A percentile compares a stretch with the other conserved stretches of the same genome.
Conservation (phyloP, 2,888 invertebrate species). For the Gibbula magus region DNA sequence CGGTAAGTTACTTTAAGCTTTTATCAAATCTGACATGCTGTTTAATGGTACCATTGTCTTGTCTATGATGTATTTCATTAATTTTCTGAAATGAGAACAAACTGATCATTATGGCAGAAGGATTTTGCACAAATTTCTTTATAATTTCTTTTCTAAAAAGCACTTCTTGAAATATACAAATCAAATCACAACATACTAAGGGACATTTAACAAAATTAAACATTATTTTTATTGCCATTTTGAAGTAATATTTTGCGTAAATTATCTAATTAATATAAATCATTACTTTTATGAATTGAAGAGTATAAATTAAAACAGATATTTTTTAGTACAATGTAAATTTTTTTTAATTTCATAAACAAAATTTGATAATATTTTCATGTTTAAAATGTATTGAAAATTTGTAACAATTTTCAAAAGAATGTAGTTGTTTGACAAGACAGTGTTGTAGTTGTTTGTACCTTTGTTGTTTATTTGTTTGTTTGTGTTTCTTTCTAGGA, state of each 20-base stretch:
- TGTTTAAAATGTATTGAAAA: not conserved
- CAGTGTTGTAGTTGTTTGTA: not conserved
- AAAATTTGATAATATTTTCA: not conserved
- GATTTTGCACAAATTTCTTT: not conserved
- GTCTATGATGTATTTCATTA: not conserved
- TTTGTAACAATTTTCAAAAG: not conserved
- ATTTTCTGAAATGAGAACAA: not conserved
- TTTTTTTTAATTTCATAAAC: not conserved
- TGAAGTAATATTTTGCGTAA: not conserved
- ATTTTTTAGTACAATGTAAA: not conserved
- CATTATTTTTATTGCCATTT: no score
- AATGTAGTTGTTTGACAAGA: no score
- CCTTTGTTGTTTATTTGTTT: slow-evolving; percentile 8
- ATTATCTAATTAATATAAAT: not conserved
- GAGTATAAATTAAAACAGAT: no score
- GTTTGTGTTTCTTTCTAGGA: slow-evolving; percentile 20
- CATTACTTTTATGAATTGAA: no score
- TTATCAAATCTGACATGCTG: no score
- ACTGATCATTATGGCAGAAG: not conserved
- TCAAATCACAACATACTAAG: no score
- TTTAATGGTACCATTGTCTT: no score
- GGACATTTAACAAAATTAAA: no score
- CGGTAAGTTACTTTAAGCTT: no score
- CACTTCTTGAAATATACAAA: no score
- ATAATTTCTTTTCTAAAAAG: no score